Base-by-base conservation (phyloP, 2,888 invertebrate species). In the Ommatoiulus sabulosus region DNA sequence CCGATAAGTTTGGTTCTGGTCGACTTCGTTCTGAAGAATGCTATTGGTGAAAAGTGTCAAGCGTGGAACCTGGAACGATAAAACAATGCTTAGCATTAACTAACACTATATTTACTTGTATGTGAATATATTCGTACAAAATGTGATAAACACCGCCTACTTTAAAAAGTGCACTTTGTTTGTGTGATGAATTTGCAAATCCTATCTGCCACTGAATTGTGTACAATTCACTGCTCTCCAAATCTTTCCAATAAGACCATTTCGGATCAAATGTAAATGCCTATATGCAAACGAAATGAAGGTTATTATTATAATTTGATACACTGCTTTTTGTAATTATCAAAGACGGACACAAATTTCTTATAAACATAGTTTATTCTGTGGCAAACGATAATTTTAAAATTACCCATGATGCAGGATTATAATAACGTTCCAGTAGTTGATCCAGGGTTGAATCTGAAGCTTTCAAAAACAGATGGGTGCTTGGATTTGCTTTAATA, bases 131-230 rank as follows among this genome's bases (percentile, higher is more conserved):
- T 24, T 80, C 7, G 4, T 17, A 80, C 80, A 15, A 15, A 8
- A 20, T 80, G 17, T 4, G 44, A 0, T 6, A 84, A n/a, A 43
- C 8, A 35, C 44, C 24, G 0, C 84, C 17, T 24, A 84, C 84
- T 24, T 17, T 35, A 84, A 84, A 84, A 84, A 84, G 84, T 84
- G 84, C 35, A 84, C 43, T 84, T 84, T 84, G 84, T 24, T 84
- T 84, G 44, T 84, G 84, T 4, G 84, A 84, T 10, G 84, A 84
- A 84, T 84, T 84, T 43, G 84, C 84, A 84, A 43, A 84, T 84
- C 43, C 84, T 20, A 84, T 84, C 12, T 84, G 84, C 84, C 84
- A 84, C 44, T 84, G 84, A 84, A 84, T 84, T 35, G 17, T 35
- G 24, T 44, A 12, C 44, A 84, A 24, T 84, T 84, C 84, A 24